Conservation (phyloP, 2,888 invertebrate genomes). For the Ferrisia virgata region DNA sequence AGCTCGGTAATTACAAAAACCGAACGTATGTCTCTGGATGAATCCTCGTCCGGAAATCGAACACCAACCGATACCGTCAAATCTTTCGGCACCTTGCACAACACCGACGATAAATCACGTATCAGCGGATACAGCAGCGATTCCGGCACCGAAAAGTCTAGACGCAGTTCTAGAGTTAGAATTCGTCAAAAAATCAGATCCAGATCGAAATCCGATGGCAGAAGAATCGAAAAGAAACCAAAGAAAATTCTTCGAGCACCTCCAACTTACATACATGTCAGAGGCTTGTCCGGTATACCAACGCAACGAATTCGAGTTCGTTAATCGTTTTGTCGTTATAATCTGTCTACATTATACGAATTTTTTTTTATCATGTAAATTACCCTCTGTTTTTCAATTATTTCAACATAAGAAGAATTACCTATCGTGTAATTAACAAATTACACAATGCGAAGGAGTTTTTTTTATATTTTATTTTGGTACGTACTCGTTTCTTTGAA, state of each 20-base stretch:
- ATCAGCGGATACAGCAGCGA: constrained; percentile 14
- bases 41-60: background rate
- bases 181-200: constrained; percentile 12
- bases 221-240: constrained; percentile 53
- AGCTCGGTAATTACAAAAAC: background rate
- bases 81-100: background rate
- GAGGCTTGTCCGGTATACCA: constrained; percentile 54
- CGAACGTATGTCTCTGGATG: background rate
- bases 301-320: constrained; percentile 48
- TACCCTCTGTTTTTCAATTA: constrained; percentile 21
- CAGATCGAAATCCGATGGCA: background rate
- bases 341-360: background rate
- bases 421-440: no score
- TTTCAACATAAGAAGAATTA: background rate
- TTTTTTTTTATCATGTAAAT: background rate
- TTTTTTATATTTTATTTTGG: background rate
- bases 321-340: background rate
- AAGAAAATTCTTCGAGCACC: constrained; percentile 56
- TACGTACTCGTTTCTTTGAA: background rate
- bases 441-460: background rate
- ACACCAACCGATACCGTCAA: background rate
- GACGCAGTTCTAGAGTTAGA: background rate
- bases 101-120: background rate
- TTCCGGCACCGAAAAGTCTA: constrained; percentile 6
- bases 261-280: constrained; percentile 50